These are phyloP conservation scores for Solenopsis invicta DNA, from an alignment of 1,140 invertebrate genomes.

Conservation along the genomic window DNA sequence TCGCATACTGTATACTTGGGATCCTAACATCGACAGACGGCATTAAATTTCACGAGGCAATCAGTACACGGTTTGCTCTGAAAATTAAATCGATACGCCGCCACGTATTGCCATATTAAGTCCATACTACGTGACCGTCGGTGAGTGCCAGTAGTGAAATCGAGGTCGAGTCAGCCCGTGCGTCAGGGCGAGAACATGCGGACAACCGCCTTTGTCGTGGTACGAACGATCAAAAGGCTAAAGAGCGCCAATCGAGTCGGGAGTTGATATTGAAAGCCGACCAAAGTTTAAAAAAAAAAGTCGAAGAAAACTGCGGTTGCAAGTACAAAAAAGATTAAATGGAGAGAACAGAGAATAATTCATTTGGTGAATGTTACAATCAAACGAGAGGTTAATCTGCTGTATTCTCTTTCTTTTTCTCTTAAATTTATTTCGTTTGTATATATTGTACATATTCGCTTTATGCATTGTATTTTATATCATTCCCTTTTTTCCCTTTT, in stretches of 20 bases:
- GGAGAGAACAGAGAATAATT: conserved; percentile 26
- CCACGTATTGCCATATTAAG: conserved; percentile 57
- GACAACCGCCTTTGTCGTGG: conserved; percentile 74
- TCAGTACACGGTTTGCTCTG: conserved; percentile 58
- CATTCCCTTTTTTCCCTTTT: conserved; percentile 2
- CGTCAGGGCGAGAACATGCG: conserved; percentile 71
- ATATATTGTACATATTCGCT: conserved; percentile 7
- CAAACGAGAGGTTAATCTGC: conserved; percentile 40
- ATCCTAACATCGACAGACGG: conserved; percentile 1
- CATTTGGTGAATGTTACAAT: conserved; percentile 44
- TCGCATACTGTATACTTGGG: neutral
- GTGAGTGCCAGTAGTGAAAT: conserved; percentile 76
- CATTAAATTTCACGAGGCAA: conserved; percentile 66
- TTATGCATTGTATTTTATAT: neutral
- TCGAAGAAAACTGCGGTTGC: conserved; percentile 1
- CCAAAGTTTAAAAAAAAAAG: conserved; percentile 63
- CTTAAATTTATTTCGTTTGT: neutral
- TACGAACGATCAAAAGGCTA: conserved; percentile 76
- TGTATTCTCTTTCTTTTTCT: neutral
- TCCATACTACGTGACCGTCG: conserved; percentile 59
- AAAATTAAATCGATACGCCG: conserved; percentile 75
- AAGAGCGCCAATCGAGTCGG: conserved; percentile 71
- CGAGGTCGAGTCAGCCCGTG: conserved; percentile 74
- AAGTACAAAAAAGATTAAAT: conserved; percentile 4
- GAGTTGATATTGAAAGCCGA: conserved; percentile 67